phyloP scores from a whole-genome alignment of 2,797 vertebrate genomes.

The Mergus octosetaceus region DNA sequence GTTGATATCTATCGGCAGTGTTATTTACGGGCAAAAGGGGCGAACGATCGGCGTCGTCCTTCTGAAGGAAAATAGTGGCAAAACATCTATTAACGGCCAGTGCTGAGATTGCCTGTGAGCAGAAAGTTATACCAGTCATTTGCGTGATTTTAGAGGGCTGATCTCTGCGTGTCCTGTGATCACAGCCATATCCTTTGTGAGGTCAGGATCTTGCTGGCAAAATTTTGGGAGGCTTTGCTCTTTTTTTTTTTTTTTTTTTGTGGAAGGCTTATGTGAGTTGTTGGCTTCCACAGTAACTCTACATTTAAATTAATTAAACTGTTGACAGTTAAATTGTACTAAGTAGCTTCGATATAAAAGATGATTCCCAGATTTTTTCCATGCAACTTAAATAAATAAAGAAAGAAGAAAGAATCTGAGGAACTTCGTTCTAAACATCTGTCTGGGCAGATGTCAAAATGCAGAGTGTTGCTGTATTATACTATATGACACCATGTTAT shows the following conservation, averaged over 20 bases:
- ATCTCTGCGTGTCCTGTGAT: neutral
- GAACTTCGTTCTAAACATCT: conserved; percentile 75
- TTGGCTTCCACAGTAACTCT: conserved; percentile 46
- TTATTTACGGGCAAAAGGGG: conserved; percentile 38
- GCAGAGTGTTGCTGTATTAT: conserved; percentile 47
- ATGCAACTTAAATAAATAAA: conserved; percentile 3
- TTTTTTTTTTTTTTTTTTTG: neutral
- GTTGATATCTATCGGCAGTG: conserved; percentile 60
- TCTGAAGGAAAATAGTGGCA: neutral
- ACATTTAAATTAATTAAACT: conserved; percentile 75
- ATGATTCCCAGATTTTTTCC: conserved; percentile 71
- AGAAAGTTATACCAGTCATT: neutral
- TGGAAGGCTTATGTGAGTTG: conserved; percentile 20
- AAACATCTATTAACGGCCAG: neutral
- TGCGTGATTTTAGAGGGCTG: neutral
- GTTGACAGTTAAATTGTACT: conserved; percentile 72
- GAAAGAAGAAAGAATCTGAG: conserved; percentile 17
- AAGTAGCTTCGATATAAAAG: conserved; percentile 68
- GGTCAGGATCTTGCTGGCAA: neutral
- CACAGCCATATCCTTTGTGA: neutral
- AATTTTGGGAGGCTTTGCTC: neutral
- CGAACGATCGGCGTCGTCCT: conserved; percentile 1
- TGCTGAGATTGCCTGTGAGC: neutral
- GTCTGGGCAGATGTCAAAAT: conserved; percentile 78
- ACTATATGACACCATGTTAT: conserved; percentile 65